Conservation (phyloP, 2,797 vertebrate genomes). For the Dicrostonyx torquatus region DNA sequence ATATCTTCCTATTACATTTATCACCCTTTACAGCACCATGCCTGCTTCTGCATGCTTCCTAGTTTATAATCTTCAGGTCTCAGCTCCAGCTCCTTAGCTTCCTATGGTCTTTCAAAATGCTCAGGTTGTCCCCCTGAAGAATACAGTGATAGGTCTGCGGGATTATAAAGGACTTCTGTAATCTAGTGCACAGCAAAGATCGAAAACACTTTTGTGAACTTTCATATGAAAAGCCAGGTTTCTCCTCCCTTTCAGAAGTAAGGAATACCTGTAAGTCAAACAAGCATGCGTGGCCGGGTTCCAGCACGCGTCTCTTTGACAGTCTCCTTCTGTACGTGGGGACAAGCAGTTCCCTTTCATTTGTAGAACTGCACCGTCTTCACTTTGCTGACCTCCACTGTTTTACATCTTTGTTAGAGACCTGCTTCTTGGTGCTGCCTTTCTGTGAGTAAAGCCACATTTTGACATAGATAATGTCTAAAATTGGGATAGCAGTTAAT, state of each 20-base stretch:
- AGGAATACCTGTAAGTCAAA: neutral
- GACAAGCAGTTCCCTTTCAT: neutral
- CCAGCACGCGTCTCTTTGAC: neutral
- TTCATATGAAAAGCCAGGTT: conserved; percentile 40
- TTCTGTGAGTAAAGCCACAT: conserved; percentile 21
- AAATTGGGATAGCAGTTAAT: conserved; percentile 20
- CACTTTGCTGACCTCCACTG: neutral
- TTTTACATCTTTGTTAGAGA: conserved; percentile 10
- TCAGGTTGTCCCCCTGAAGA: neutral
- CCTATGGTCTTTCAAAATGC: neutral
- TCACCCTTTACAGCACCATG: fast-evolving
- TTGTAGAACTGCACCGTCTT: neutral
- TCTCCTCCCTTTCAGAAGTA: conserved; percentile 5
- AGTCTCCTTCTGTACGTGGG: neutral
- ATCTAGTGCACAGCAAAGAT: neutral
- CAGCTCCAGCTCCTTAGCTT: neutral
- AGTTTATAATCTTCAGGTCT: neutral
- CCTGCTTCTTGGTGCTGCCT: neutral
- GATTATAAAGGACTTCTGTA: conserved; percentile 17
- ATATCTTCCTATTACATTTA: neutral
- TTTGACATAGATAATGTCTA: conserved; percentile 31
- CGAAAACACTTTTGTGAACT: conserved; percentile 18
- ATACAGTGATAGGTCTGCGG: neutral
- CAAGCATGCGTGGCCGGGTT: neutral
- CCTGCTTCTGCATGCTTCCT: neutral